Evolutionary conservation across 2,797 vertebrate species (phyloP).

Genomic region (Syndactyla subalaris): DNA sequence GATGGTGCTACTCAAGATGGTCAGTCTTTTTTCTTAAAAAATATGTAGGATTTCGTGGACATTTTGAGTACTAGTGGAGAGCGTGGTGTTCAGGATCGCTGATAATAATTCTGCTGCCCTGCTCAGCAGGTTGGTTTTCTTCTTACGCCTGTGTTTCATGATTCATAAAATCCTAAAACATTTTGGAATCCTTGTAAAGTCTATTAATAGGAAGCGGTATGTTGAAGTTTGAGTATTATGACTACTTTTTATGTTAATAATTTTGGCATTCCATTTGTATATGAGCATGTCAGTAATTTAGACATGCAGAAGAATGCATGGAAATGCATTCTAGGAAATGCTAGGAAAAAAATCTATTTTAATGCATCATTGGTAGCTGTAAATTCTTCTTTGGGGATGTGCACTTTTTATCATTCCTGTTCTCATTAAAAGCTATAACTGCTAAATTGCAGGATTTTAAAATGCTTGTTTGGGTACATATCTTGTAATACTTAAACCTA

Average conservation of each 20-base stretch:
- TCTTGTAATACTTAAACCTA: neutral
- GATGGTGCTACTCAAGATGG: neutral
- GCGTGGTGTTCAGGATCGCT: neutral
- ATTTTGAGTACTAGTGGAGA: neutral
- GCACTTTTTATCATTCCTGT: neutral
- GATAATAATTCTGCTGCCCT: neutral
- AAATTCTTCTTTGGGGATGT: neutral
- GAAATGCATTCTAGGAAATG: no score
- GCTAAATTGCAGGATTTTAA: neutral
- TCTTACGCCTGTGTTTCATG: neutral
- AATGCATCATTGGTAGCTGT: neutral
- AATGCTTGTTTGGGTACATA: neutral
- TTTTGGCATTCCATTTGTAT: neutral
- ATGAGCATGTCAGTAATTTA: neutral
- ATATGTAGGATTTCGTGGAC: neutral
- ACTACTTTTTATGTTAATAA: neutral
- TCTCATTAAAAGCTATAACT: neutral
- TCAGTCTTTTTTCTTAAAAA: neutral
- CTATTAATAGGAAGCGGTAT: neutral
- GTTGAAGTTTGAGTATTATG: neutral
- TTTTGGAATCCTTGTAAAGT: neutral
- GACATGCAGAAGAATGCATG: neutral
- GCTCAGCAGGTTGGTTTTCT: neutral
- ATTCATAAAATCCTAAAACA: neutral
- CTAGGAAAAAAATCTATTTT: neutral